Evolutionary conservation across 2,888 invertebrate genomes (phyloP), one percentile per base, ranked within the genome.

Genomic region (Agriopis leucophaearia): DNA sequence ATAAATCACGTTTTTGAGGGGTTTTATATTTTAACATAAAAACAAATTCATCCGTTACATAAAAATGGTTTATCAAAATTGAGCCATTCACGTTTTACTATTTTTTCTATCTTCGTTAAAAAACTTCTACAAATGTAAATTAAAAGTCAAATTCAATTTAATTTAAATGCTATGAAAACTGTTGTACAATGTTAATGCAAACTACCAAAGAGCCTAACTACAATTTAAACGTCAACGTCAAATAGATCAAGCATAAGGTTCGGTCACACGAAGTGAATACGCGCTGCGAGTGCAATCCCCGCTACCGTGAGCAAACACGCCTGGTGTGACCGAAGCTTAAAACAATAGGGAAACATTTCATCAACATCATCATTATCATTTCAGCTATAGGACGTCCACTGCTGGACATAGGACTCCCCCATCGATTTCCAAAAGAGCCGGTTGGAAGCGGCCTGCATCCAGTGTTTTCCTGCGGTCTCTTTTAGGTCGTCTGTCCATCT

Each of bases 161-260:
- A 38, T 38, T 40, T 40, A 3, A 42, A 44, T 7, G n/a, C 45
- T 8, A 45, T 45, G 15, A 45, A n/a, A 45, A 15, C 8, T 15
- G 15, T n/a, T 4, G 45, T n/a, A 45, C 15, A 5, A 9, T 8
- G 15, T 16, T 16, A 47, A 44, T 4, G 13, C 18, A 48, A 10
- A 40, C 40, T 16, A 40, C 8, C 54, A 64, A 45, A 56, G 47
- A 16, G 0, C 45, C 7, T 69, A 54, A 54, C 40, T 52, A 70
- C 58, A 74, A 71, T 42, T 55, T 45, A 59, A 47, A 48, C 71
- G 59, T 74, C 65, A 71, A 63, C 66, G 60, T 65, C 51, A 62
- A 74, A 62, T 72, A 78, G 80, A 82, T 81, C 81, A 79, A 75
- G 76, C 81, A 79, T 79, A n/a, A n/a, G n/a, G n/a, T n/a, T n/a